Base-by-base conservation (phyloP, 2,113 vertebrate species). In the Cercopithecus mona region DNA sequence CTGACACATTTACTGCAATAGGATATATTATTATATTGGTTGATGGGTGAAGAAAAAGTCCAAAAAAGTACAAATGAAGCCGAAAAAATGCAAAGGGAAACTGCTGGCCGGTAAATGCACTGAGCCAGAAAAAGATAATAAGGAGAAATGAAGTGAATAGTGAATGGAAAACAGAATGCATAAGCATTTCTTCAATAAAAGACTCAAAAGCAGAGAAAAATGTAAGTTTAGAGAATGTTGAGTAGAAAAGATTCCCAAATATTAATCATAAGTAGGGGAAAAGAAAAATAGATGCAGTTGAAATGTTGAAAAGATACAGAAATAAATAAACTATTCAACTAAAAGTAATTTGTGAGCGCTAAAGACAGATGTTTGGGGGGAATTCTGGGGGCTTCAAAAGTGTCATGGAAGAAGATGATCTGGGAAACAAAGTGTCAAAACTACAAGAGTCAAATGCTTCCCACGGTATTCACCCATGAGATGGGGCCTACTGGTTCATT, bases 161-260 rank as follows among this genome's bases (percentile, higher is more conserved):
- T 55, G 66, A 98, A 81, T 97, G 96, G 97, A 97, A 97, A 98
- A 96, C 0, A 7, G 88, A 97, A 97, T 73, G 9, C 87, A 75
- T 85, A 97, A 97, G 96, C 92, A 97, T 96, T 98, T 97, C 94
- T 98, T 96, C 97, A 98, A 97, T 96, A 98, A 97, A 97, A 97
- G 93, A 97, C 45, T 35, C 66, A 92, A 90, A 97, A 96, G 38
- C 73, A 85, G 90, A 96, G 59, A 97, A 97, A 98, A 98, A 96
- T 83, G 5, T 75, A 95, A 97, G 97, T 96, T 13, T 17, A 85
- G 16, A 96, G 82, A n/a, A 2, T 40, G 66, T 35, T 73, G 88
- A 97, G 95, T 84, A 97, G 76, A 40, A 84, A 93, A 73, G 5
- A 13, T 55, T 70, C n/a, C 11, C 85, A 66, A 93, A 55, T 14